Conservation (phyloP, 2,797 vertebrate genomes). For the Hyperoplus immaculatus region DNA sequence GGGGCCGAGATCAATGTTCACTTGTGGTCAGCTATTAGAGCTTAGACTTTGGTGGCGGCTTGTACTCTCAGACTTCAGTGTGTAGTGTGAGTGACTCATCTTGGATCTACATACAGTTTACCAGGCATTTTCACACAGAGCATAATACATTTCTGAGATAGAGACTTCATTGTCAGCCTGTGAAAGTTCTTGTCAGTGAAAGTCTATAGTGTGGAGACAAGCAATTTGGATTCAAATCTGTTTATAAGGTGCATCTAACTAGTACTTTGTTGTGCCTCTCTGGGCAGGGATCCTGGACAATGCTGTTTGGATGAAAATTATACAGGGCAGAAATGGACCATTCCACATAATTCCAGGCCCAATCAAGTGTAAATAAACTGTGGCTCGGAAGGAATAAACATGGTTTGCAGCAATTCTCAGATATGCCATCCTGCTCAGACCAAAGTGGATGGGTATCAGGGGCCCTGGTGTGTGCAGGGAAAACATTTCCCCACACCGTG, state of each 20-base stretch:
- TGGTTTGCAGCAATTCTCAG: constrained; percentile 6
- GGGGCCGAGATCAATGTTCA: constrained; percentile 2
- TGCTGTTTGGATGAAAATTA: not conserved
- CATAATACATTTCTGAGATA: too few relatives aligned
- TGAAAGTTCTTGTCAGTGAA: not conserved
- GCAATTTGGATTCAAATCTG: not conserved
- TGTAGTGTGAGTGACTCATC: not conserved
- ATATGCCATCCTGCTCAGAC: not conserved
- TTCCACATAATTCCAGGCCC: not conserved
- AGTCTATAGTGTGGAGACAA: not conserved
- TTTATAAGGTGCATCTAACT: not conserved
- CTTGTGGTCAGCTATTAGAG: not conserved
- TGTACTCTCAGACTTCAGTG: not conserved
- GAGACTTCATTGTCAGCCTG: not conserved
- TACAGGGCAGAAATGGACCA: not conserved
- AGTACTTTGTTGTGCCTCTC: not conserved
- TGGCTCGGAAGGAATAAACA: not conserved
- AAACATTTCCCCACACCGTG: not conserved
- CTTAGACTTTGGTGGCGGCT: not conserved
- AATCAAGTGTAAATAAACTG: not conserved
- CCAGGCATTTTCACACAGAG: not conserved
- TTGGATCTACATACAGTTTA: not conserved
- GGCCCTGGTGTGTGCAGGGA: not conserved
- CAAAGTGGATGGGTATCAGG: not conserved
- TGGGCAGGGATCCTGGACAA: not conserved